These are phyloP conservation scores for Spilarctia lutea DNA, from an alignment of 2,888 invertebrate genomes.

Conservation along the genomic window DNA sequence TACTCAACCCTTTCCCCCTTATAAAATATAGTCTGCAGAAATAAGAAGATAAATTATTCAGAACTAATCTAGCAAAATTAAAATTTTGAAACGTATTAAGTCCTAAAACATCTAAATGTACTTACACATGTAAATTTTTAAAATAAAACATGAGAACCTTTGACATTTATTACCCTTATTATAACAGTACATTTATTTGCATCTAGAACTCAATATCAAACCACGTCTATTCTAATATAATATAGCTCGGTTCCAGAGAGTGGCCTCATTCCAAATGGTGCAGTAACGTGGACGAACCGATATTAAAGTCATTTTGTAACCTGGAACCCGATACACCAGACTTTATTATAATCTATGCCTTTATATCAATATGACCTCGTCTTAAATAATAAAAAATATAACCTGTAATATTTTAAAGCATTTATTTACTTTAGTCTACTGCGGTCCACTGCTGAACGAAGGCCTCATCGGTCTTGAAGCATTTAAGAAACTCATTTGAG, in stretches of 20 bases:
- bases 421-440: too few species aligned
- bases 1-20: too few species aligned
- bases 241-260: conserved; percentile 49
- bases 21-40: background rate
- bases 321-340: too few species aligned
- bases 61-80: background rate
- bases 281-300: background rate
- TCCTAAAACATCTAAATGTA: background rate
- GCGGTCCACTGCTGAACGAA: too few species aligned
- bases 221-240: conserved; percentile 39
- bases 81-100: background rate
- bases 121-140: background rate
- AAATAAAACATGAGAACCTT: background rate
- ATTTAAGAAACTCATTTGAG: too few species aligned
- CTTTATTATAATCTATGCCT: too few species aligned
- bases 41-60: background rate
- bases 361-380: too few species aligned
- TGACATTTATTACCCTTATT: background rate
- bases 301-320: background rate
- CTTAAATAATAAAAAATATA: too few species aligned
- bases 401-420: too few species aligned
- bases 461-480: too few species aligned
- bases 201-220: conserved; percentile 32
- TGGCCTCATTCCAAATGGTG: conserved; percentile 27
- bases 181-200: background rate